Base-by-base conservation (phyloP, 2,888 invertebrate species). In the Melangyna quadrimaculata region DNA sequence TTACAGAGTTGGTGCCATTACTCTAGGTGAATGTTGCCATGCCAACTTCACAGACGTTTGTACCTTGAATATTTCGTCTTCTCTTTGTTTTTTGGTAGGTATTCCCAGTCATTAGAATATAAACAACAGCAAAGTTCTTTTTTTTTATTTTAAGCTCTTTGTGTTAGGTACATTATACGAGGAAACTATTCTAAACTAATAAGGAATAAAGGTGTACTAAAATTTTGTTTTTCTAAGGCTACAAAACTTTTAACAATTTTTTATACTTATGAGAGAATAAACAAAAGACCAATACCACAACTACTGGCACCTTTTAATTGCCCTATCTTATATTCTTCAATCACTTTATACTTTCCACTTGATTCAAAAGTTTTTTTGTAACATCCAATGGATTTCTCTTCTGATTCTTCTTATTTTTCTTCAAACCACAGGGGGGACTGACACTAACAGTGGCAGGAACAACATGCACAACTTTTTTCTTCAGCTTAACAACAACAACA, bases 301-400 rank as follows among this genome's bases (percentile, higher is more conserved):
- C n/a, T n/a, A n/a, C 29, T 55, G 55, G 32, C 55, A 55, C 55
- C 55, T 55, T 55, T 55, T 55, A 55, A 55, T 55, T 55, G 55
- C 17, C 29, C 17, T 17, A 19, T 29, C 29, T 5, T n/a, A 55
- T 55, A 29, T 29, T 55, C 29, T 2, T 55, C 55, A 51, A 51
- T 55, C 29, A 29, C 29, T 55, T 19, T 12, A n/a, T n/a, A 55
- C 29, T 17, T 12, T 55, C 55, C 29, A 55, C 55, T 55, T 55
- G 55, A 55, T 53, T 53, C n/a, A n/a, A n/a, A n/a, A n/a, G n/a
- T 48, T 48, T 48, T 43, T 53, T 27, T 55, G 55, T 17, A 17
- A 55, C 29, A 17, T 32, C 5, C 10, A 55, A 29, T 29, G 55
- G 29, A 29, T 32, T 17, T 17, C 17, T 29, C 4, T 8, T 53